Conservation (phyloP, 1,140 invertebrate species). For the Ips nitidus region DNA sequence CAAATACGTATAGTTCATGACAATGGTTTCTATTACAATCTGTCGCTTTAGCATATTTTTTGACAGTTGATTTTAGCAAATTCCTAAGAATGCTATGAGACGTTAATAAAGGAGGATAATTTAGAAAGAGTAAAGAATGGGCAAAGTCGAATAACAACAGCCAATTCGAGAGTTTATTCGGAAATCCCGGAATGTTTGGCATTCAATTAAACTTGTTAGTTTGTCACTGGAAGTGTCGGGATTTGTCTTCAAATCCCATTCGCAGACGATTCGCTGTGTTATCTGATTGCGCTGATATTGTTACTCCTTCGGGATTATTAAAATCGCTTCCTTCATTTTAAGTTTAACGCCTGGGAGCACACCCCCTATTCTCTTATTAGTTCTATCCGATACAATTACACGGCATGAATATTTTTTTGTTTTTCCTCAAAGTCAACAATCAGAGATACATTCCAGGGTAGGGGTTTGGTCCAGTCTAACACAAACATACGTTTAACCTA, state of each 20-base stretch:
- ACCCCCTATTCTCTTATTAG: no score
- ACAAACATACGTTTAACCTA: conserved; percentile 1
- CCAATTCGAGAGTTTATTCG: conserved; percentile 15
- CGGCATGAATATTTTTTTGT: background rate
- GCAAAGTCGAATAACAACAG: conserved; percentile 2
- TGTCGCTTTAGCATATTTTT: no score
- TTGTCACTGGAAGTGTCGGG: conserved; percentile 28
- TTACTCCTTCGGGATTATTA: conserved; percentile 18
- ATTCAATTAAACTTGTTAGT: conserved; percentile 32
- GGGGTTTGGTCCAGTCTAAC: conserved; percentile 2
- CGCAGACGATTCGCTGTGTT: conserved; percentile 13
- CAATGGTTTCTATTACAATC: background rate
- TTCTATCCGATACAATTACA: no score
- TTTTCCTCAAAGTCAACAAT: conserved; percentile 1
- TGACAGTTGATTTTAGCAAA: no score
- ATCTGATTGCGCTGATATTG: conserved; percentile 17
- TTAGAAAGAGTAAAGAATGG: conserved; percentile 12
- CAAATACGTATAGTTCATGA: background rate
- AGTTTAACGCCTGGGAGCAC: background rate
- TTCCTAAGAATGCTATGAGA: background rate
- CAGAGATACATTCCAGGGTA: background rate
- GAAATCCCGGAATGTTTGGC: conserved; percentile 26
- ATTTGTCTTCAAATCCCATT: conserved; percentile 26
- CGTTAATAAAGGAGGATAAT: background rate
- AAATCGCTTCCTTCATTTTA: conserved; percentile 11